A percentile compares a stretch with the other conserved stretches of the same genome.
These are phyloP conservation scores for Tetraodon nigroviridis DNA, from an alignment of 2,113 vertebrate species.

Conservation along the genomic window DNA sequence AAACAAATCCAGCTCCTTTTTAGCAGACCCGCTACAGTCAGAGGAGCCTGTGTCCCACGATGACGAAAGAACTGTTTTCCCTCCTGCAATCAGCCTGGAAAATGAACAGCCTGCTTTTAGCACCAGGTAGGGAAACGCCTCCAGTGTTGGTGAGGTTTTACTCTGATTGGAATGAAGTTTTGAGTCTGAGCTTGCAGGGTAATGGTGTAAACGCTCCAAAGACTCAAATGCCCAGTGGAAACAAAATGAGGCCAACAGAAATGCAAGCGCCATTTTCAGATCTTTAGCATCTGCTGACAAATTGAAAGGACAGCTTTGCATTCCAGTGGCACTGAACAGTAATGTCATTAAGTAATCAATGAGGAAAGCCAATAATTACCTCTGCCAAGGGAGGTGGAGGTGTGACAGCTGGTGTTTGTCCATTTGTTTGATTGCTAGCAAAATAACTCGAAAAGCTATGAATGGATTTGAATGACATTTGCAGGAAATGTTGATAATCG, in stretches of 20 bases:
- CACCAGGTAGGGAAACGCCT: conserved; percentile 31
- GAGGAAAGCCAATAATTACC: too few species aligned
- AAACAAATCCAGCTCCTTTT: conserved; percentile 61
- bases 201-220: conserved; percentile 21
- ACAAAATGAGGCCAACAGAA: conserved; percentile 16
- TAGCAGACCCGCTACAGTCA: conserved; percentile 46
- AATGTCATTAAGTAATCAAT: too few species aligned
- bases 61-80: conserved; percentile 49
- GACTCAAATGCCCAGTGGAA: conserved; percentile 1
- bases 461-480: too few species aligned
- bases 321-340: neutral
- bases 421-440: too few species aligned
- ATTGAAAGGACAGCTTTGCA: neutral
- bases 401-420: too few species aligned
- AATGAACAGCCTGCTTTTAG: conserved; percentile 47
- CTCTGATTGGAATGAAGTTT: conserved; percentile 5
- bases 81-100: conserved; percentile 48
- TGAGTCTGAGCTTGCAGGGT: conserved; percentile 10
- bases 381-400: too few species aligned
- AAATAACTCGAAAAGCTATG: too few species aligned
- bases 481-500: too few species aligned
- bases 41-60: conserved; percentile 37
- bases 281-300: neutral
- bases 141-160: conserved; percentile 15
- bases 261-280: neutral